Base-by-base conservation (phyloP, 2,113 vertebrate genomes). In the Saiga tatarica region DNA sequence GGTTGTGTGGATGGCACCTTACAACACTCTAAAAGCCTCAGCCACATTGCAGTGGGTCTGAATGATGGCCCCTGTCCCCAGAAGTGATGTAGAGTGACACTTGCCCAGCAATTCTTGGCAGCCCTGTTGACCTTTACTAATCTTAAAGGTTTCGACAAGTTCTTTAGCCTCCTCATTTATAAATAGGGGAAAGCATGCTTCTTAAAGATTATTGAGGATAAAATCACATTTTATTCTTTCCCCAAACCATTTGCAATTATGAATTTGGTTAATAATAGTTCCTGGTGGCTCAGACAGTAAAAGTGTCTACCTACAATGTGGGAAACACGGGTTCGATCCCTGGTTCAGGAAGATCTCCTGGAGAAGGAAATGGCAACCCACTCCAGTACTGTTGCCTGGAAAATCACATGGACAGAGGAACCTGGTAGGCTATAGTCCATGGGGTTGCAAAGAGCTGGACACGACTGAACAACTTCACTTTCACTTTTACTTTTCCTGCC, bases 251-350 rank as follows among this genome's bases (percentile, higher is more conserved):
- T 93, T 53, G 9, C 16, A 52, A 47, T 53, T 42, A 42, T 25
- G 25, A 86, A 60, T 89, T 59, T 91, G 67, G 47, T 47, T 88
- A 55, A 13, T 23, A 1, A 42, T 74, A 39, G 0, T 39, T 74
- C 21, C 21, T 25, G 19, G 36, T 39, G 67, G 19, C n/a, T 39
- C 19, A 39, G 67, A 39, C 21, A 12, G 67, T 39, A 39, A 39
- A 39, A 74, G 19, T 5, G 0, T 74, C 67, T 74, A 23, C 36
- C 19, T 74, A 74, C 10, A 74, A 74, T 71, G 21, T 25, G 36
- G 10, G 36, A 74, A 74, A 74, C 10, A 5, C 0, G 0, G 36
- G 36, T 39, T 74, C 0, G 2, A 39, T 39, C 19, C 36, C 21
- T 74, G 36, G 36, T 2, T 74, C 19, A 74, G 36, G 36, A 74